Evolutionary conservation across 2,797 vertebrate genomes (phyloP).

Genomic region (Centroberyx gerrardi): DNA sequence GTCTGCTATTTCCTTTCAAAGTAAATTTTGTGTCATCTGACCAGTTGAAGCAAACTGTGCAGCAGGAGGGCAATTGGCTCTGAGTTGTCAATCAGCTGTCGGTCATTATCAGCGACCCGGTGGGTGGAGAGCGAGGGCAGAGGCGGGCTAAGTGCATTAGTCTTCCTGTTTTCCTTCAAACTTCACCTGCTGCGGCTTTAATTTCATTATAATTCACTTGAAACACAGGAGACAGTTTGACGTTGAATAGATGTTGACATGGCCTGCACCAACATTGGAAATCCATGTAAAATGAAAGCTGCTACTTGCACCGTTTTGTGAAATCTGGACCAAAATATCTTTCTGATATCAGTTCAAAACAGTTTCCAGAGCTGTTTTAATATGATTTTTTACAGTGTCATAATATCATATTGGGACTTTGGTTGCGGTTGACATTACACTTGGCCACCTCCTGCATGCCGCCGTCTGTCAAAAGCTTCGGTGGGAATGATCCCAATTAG

Average conservation of each 20-base stretch:
- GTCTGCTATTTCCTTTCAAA: too few species aligned
- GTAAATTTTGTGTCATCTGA: too few species aligned
- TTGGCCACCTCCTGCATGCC: constrained; percentile 27
- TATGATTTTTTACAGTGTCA: not conserved
- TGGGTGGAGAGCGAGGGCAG: too few species aligned
- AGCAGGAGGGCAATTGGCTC: too few species aligned
- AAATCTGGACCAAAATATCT: not conserved
- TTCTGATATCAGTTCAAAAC: not conserved
- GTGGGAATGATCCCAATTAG: constrained; percentile 39
- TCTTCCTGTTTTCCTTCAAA: too few species aligned
- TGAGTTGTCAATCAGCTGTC: too few species aligned
- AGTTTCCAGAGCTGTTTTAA: constrained; percentile 19
- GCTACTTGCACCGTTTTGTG: not conserved
- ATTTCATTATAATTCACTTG: not conserved
- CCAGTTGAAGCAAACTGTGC: too few species aligned
- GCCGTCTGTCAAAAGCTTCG: constrained; percentile 36
- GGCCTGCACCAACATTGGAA: not conserved
- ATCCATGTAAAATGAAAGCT: not conserved
- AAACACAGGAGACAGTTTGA: not conserved
- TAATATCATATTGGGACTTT: not conserved
- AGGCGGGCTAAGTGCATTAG: too few species aligned
- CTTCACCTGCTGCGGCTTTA: too few species aligned
- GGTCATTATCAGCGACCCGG: too few species aligned
- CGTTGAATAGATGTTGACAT: not conserved
- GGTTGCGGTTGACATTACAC: constrained; percentile 7